A percentile compares a stretch with the other conserved stretches of the same genome.
phyloP scores from a whole-genome alignment of 1,140 invertebrate genomes.

The Drosophila funebris region DNA sequence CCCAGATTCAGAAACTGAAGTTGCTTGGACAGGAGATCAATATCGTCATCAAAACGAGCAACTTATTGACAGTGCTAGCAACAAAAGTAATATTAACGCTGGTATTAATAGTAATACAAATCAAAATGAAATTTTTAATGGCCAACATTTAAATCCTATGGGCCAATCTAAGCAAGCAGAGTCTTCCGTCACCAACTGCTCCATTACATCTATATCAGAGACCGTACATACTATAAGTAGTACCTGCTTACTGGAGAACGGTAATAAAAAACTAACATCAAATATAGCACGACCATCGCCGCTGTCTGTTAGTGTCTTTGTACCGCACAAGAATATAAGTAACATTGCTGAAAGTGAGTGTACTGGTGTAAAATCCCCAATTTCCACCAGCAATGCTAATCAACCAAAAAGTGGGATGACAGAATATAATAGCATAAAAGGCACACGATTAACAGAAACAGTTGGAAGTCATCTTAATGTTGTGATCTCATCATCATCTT shows the following conservation, averaged over 20 bases:
- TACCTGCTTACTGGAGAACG: slow-evolving; percentile 43
- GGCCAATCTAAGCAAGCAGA: slow-evolving; percentile 44
- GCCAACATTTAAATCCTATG: slow-evolving; percentile 36
- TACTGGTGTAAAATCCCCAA: slow-evolving; percentile 29
- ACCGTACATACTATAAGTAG: slow-evolving; percentile 16
- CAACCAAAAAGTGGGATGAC: slow-evolving; percentile 26
- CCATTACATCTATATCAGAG: slow-evolving; percentile 3
- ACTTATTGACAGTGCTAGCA: slow-evolving; percentile 31
- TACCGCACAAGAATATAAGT: slow-evolving; percentile 22
- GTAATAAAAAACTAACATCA: slow-evolving; percentile 35
- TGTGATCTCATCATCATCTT: slow-evolving; percentile 36
- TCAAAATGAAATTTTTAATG: slow-evolving; percentile 60
- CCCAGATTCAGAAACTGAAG: slow-evolving; percentile 46
- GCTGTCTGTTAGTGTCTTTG: slow-evolving; percentile 16
- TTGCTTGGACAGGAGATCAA: slow-evolving; percentile 51
- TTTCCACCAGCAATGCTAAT: slow-evolving; percentile 36
- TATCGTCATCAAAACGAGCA: slow-evolving; percentile 50
- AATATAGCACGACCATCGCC: slow-evolving; percentile 29
- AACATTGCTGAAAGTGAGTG: slow-evolving; percentile 4
- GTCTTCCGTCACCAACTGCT: slow-evolving; percentile 16
- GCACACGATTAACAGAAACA: slow-evolving; percentile 45
- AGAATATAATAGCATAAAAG: slow-evolving; percentile 42
- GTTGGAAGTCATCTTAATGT: slow-evolving; percentile 37
- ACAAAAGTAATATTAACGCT: slow-evolving; percentile 39
- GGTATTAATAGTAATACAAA: slow-evolving; percentile 31